Evolutionary conservation across 2,113 vertebrate genomes (phyloP).

Genomic region (Syngnathus typhle): DNA sequence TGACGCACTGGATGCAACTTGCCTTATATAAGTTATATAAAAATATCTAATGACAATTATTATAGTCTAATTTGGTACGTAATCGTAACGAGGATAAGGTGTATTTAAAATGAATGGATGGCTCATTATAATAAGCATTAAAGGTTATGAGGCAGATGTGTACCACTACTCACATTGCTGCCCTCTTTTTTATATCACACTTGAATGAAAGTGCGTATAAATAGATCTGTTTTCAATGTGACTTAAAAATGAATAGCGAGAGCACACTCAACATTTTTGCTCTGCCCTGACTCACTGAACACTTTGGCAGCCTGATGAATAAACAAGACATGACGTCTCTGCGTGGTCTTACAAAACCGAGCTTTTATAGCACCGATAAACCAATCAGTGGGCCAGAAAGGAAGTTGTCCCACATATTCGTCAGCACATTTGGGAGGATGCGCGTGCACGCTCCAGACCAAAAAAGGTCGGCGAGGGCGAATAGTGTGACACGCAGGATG

Average conservation of each 20-base stretch:
- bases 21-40: neutral
- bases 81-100: neutral
- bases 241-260: conserved; percentile 9
- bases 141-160: neutral
- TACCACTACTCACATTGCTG: too few species aligned
- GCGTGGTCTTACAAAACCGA: conserved; percentile 19
- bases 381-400: conserved; percentile 27
- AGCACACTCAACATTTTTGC: conserved; percentile 20
- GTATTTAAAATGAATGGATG: neutral
- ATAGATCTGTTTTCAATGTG: conserved; percentile 1
- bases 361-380: conserved; percentile 20
- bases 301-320: conserved; percentile 15
- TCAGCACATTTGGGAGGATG: conserved; percentile 48
- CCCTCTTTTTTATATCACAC: too few species aligned
- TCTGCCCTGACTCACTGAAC: conserved; percentile 27
- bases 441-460: conserved; percentile 19
- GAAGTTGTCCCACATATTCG: conserved; percentile 45
- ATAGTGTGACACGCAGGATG: conserved; percentile 45
- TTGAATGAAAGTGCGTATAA: neutral
- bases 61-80: neutral
- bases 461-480: conserved; percentile 9
- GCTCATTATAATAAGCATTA: neutral
- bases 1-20: neutral
- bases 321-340: conserved; percentile 34
- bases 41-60: neutral